Evolutionary conservation across 2,797 vertebrate genomes (phyloP).

Genomic region (Malurus splendens): DNA sequence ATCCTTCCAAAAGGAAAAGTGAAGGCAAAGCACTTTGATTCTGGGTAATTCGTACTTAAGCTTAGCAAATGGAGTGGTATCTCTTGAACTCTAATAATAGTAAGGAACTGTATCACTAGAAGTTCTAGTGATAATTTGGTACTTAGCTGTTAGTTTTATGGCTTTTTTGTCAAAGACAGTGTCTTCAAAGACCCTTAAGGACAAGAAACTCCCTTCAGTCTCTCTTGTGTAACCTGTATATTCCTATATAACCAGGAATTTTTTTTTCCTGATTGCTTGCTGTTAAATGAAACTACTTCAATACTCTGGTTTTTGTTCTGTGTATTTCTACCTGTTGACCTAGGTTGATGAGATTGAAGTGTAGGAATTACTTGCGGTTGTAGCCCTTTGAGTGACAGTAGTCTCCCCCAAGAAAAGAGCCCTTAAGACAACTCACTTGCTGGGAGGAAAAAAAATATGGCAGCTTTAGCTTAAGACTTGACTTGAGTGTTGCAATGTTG

Average conservation of each 20-base stretch:
- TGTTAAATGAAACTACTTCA: neutral
- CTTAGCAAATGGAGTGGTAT: neutral
- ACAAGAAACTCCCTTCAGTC: neutral
- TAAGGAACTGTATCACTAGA: neutral
- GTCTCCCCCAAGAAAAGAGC: neutral
- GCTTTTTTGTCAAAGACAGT: neutral
- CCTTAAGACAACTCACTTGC: neutral
- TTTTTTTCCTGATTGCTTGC: neutral
- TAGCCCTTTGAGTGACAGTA: neutral
- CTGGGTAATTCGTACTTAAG: neutral
- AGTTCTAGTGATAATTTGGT: neutral
- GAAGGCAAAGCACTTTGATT: neutral
- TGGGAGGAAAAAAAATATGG: neutral
- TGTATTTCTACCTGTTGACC: neutral
- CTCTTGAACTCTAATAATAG: neutral
- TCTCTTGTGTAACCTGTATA: neutral
- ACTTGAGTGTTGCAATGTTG: neutral
- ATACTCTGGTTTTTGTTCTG: accelerated
- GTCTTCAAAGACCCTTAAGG: neutral
- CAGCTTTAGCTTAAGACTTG: neutral
- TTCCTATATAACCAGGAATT: neutral
- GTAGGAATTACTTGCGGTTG: neutral
- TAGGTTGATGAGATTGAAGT: neutral
- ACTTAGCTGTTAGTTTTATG: neutral
- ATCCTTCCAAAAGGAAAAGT: neutral